Evolutionary conservation across 2,113 vertebrate species (phyloP).

Genomic region (Tetraodon nigroviridis): DNA sequence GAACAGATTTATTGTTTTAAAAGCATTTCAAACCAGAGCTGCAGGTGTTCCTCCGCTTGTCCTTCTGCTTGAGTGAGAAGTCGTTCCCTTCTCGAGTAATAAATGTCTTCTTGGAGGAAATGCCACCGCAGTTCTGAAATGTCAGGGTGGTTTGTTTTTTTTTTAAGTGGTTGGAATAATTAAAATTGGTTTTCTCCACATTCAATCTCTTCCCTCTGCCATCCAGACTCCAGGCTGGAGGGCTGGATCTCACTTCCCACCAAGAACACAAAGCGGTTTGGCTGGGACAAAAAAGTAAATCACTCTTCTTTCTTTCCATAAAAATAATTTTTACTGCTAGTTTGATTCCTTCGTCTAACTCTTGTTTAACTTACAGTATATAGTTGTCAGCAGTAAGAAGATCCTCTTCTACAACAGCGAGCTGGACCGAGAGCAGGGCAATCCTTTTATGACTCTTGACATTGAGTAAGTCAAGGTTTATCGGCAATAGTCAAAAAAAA

Average conservation of each 20-base stretch:
- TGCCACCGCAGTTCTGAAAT: constrained; percentile 28
- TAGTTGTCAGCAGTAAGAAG: constrained; percentile 99
- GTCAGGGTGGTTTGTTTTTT: constrained; percentile 27
- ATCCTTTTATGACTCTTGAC: constrained; percentile 97
- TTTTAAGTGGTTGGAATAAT: constrained; percentile 19
- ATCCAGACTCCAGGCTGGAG: constrained; percentile 83
- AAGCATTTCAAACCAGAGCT: neutral
- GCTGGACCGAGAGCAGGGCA: constrained; percentile 95
- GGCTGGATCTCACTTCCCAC: constrained; percentile 90
- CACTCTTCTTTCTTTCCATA: constrained; percentile 6
- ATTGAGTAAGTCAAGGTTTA: constrained; percentile 88
- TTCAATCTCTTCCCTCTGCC: constrained; percentile 3
- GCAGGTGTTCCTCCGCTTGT: constrained; percentile 4
- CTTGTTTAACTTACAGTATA: constrained; percentile 77
- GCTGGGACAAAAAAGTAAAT: constrained; percentile 93
- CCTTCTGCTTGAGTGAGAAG: constrained; percentile 3
- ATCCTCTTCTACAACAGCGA: constrained; percentile 98
- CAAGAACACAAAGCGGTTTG: constrained; percentile 94
- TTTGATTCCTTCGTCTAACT: neutral
- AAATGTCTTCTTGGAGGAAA: constrained; percentile 18
- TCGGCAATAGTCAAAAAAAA: no score
- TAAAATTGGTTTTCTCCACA: constrained; percentile 1
- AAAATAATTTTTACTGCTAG: neutral
- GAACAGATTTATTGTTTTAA: no score
- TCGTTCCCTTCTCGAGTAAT: constrained; percentile 15